Percentiles rank a stretch among this genome's conserved stretches.
Evolutionary conservation across 2,113 vertebrate genomes (phyloP).

Genomic region (Panurus biarmicus): DNA sequence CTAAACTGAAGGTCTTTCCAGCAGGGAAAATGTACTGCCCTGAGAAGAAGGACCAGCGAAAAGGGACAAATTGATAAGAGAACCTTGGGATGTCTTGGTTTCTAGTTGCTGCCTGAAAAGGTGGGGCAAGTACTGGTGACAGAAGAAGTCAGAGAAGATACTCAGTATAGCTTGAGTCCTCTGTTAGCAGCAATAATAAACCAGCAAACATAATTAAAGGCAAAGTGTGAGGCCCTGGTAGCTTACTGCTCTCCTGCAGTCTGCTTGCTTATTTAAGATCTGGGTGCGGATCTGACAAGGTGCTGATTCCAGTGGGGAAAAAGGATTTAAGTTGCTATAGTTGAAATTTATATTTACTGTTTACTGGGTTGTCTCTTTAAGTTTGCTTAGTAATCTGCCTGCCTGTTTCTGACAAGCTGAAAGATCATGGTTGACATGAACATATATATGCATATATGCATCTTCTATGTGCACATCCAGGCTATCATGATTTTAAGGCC

Average conservation of each 20-base stretch:
- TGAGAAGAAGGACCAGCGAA: background rate
- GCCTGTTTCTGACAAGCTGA: background rate
- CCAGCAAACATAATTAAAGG: background rate
- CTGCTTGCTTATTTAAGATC: background rate
- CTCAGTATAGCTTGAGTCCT: background rate
- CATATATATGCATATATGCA: background rate
- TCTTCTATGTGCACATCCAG: background rate
- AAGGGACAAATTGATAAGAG: background rate
- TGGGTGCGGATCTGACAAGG: background rate
- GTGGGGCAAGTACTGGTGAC: background rate
- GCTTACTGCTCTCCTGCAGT: background rate
- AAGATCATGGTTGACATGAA: background rate
- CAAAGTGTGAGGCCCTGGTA: background rate
- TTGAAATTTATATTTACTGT: background rate
- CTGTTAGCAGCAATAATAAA: background rate
- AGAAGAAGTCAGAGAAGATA: background rate
- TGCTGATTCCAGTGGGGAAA: background rate
- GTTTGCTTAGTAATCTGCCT: background rate
- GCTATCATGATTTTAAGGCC: background rate
- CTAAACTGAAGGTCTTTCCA: background rate
- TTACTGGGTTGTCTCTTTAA: background rate
- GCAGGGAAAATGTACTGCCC: background rate
- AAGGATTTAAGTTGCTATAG: background rate
- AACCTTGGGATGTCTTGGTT: background rate
- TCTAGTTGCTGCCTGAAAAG: background rate